A percentile compares a stretch with the other conserved stretches of the same genome.
Evolutionary conservation across 1,140 invertebrate genomes (phyloP).

Genomic region (Glossosoma conforme): DNA sequence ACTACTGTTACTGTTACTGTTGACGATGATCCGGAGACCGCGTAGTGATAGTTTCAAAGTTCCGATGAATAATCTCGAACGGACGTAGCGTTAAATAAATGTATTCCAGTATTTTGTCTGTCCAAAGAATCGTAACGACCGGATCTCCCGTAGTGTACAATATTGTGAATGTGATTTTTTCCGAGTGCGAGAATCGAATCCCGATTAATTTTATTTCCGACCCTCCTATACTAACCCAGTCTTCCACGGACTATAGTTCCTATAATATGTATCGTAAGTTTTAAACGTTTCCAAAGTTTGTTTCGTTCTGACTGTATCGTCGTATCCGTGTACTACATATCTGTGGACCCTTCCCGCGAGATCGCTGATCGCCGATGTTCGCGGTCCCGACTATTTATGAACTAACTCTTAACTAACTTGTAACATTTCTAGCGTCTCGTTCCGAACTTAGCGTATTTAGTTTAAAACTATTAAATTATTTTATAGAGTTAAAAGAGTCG

Average conservation of each 20-base stretch:
- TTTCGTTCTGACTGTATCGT: slow-evolving; percentile 27
- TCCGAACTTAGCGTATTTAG: not conserved
- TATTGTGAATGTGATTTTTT: slow-evolving; percentile 15
- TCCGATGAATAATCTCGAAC: no score
- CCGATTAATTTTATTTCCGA: slow-evolving; percentile 11
- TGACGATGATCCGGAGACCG: no score
- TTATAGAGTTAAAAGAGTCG: not conserved
- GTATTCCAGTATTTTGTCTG: slow-evolving; percentile 30
- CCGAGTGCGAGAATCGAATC: slow-evolving; percentile 10
- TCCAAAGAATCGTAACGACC: slow-evolving; percentile 30
- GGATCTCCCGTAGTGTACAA: slow-evolving; percentile 28
- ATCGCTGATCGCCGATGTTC: slow-evolving; percentile 12
- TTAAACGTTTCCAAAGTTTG: slow-evolving; percentile 23
- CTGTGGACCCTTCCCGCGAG: slow-evolving; percentile 18
- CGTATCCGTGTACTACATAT: slow-evolving; percentile 31
- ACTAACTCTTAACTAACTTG: slow-evolving; percentile 10
- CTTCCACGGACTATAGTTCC: slow-evolving; percentile 34
- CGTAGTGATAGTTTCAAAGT: no score
- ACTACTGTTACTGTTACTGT: no score
- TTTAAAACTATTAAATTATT: not conserved
- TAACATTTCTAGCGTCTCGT: slow-evolving; percentile 5
- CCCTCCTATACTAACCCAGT: slow-evolving; percentile 30
- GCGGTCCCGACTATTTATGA: slow-evolving; percentile 18
- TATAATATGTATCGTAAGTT: slow-evolving; percentile 31
- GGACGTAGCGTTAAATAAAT: slow-evolving; percentile 17